A percentile compares a stretch with the other conserved stretches of the same genome.
Evolutionary conservation across 2,797 vertebrate species (phyloP).

Genomic region (Ciconia nigra): DNA sequence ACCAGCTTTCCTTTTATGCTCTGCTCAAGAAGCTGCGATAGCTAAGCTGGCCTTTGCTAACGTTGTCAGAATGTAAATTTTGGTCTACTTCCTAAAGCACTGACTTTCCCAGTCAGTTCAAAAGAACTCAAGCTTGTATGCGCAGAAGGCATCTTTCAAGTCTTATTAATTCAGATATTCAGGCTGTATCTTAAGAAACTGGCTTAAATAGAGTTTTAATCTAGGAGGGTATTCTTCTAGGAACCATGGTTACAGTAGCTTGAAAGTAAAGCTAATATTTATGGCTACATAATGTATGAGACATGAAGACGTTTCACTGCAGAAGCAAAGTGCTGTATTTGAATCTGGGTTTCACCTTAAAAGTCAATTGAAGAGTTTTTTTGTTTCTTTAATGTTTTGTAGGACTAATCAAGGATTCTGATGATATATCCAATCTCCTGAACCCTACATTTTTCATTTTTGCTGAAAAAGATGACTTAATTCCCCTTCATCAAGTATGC

Average conservation of each 20-base stretch:
- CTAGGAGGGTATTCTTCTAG: not conserved
- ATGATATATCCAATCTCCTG: conserved; percentile 74
- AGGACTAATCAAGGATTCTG: conserved; percentile 79
- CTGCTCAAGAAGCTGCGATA: not conserved
- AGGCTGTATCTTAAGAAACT: not conserved
- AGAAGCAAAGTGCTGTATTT: not conserved
- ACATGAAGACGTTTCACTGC: not conserved
- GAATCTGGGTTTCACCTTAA: not conserved
- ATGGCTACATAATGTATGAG: not conserved
- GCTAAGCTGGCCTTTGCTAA: not conserved
- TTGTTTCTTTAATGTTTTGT: not conserved
- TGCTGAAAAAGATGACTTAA: conserved; percentile 77
- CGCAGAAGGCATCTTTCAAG: not conserved
- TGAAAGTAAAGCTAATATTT: not conserved
- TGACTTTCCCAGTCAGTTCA: not conserved
- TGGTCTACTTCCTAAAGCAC: not conserved
- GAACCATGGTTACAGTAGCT: not conserved
- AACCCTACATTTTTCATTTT: conserved; percentile 85
- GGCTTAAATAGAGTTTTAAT: not conserved
- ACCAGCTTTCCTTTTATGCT: not conserved
- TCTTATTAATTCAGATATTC: not conserved
- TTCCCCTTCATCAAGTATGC: conserved; percentile 79
- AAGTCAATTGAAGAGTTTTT: not conserved
- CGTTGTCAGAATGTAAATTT: not conserved
- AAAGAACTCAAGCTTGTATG: not conserved